phyloP scores from a whole-genome alignment of 2,888 invertebrate genomes.

The Cryptophagus acutangulus region DNA sequence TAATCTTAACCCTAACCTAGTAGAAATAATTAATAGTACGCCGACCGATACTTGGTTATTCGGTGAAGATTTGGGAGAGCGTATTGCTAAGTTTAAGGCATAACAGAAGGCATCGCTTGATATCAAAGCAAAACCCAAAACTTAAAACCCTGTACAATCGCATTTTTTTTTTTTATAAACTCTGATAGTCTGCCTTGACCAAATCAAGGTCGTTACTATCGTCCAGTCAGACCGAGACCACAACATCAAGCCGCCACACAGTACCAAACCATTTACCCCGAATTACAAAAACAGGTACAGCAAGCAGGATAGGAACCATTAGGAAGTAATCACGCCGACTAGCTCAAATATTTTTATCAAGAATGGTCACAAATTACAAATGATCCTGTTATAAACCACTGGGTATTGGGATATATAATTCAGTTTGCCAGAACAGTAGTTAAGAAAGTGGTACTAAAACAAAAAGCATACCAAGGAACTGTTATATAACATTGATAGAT shows the following conservation, averaged over 20 bases:
- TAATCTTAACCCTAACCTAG: conserved; percentile 3
- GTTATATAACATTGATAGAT: conserved; percentile 7
- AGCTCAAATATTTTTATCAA: too few relatives aligned
- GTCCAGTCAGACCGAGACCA: conserved; percentile 14
- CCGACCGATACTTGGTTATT: conserved; percentile 7
- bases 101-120: conserved; percentile 8
- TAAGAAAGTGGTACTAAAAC: not conserved
- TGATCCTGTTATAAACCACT: too few relatives aligned
- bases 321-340: too few relatives aligned
- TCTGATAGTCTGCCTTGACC: conserved; percentile 14
- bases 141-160: conserved; percentile 1
- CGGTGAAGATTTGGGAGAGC: conserved; percentile 5
- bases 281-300: too few relatives aligned
- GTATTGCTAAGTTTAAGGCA: conserved; percentile 7
- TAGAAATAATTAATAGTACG: conserved; percentile 3
- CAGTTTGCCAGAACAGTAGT: too few relatives aligned
- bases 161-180: conserved; percentile 10
- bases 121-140: conserved; percentile 5
- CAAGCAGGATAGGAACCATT: too few relatives aligned
- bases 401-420: too few relatives aligned
- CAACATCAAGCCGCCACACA: too few relatives aligned
- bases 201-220: conserved; percentile 3
- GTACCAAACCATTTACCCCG: too few relatives aligned
- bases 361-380: too few relatives aligned
- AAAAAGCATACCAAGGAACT: conserved; percentile 3